Evolutionary conservation across 1,140 invertebrate genomes (phyloP), one percentile per base, ranked within the genome.

Genomic region (Drosophila truncata): DNA sequence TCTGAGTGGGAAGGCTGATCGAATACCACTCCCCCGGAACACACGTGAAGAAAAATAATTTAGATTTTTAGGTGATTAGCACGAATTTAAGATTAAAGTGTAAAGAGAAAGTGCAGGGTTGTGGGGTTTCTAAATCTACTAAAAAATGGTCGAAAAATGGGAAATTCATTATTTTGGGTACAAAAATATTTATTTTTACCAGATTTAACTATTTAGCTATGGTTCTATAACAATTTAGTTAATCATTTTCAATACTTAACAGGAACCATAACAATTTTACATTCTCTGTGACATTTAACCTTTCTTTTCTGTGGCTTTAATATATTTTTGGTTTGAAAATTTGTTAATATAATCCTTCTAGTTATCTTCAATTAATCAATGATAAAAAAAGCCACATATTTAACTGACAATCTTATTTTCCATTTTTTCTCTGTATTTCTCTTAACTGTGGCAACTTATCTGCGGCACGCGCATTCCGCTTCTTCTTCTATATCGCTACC

Each of bases 391-490:
- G 7, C 11, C 8, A 16, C 1, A 16, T 0, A 35, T 52, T 6
- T 9, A 14, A 37, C 14, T 37, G 33, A 55, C n/a, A 25, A 20
- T 9, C 8, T 23, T 3, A 20, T 52, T 8, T 6, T 31, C 14
- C 0, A 11, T 55, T 37, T 10, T 37, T 16, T n/a, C 16, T 10
- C 52, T 63, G 61, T 20, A 60, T 41, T 71, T 39, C 50, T 55
- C 61, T 62, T 70, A 75, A 71, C 54, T 79, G 74, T 72, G 65
- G 52, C 54, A 73, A 80, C 72, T 78, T 85, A 86, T 81, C 78
- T 78, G 42, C 37, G 65, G 55, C 65, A 72, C 59, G 63, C 66
- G 66, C 60, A 59, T 72, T 79, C 42, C 18, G 52, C 46, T 55
- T 29, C 63, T 27, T 25, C 42, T 50, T 64, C 44, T 71, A 77